phyloP scores from a whole-genome alignment of 2,888 invertebrate genomes.

The Ceriagrion tenellum region DNA sequence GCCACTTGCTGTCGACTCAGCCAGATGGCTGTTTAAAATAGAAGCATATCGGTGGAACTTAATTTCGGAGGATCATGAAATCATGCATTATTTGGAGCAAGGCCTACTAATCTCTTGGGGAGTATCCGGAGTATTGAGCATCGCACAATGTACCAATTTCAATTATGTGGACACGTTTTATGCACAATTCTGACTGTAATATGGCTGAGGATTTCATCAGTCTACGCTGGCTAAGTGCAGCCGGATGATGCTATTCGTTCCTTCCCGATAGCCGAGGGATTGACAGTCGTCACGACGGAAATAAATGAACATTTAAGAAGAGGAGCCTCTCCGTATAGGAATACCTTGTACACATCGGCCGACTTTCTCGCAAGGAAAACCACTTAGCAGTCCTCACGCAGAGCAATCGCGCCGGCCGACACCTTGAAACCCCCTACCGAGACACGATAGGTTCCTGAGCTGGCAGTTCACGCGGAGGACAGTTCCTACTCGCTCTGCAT shows the following conservation, averaged over 20 bases:
- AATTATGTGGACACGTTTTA: no score
- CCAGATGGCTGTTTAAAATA: no score
- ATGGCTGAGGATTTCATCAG: not conserved
- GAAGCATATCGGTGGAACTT: no score
- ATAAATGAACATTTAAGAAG: not conserved
- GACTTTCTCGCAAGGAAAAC: not conserved
- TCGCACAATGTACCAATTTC: no score
- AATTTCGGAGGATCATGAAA: no score
- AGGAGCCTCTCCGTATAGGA: not conserved
- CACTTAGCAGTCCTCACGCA: not conserved
- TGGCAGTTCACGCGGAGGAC: not conserved
- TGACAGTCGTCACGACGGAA: not conserved
- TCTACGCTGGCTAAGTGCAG: not conserved
- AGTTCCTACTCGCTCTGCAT: not conserved
- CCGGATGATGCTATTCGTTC: not conserved
- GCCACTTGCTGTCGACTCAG: no score
- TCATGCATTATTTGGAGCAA: no score
- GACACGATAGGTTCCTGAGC: not conserved
- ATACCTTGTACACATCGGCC: constrained; percentile 22
- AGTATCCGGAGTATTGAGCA: no score
- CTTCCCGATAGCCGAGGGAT: not conserved
- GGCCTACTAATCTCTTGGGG: no score
- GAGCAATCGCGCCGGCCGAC: not conserved
- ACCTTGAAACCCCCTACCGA: not conserved
- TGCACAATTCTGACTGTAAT: no score